phyloP scores from a whole-genome alignment of 2,888 invertebrate species.

The Macroteleia sp. region DNA sequence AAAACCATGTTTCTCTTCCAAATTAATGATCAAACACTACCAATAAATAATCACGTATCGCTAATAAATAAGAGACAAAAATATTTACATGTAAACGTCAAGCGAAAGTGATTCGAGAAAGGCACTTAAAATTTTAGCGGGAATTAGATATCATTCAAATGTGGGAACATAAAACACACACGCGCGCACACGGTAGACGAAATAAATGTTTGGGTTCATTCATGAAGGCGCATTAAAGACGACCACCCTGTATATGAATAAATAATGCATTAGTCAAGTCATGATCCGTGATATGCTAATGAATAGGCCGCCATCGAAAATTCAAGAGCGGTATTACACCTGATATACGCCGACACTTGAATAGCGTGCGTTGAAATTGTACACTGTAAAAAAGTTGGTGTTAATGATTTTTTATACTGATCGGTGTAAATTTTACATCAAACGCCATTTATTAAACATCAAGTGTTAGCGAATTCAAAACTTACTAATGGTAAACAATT shows the following conservation, averaged over 20 bases:
- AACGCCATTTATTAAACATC: not conserved
- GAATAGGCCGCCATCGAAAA: constrained; percentile 51
- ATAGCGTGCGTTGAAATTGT: constrained; percentile 18
- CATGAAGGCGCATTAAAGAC: constrained; percentile 38
- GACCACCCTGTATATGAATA: constrained; percentile 59
- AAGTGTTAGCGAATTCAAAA: not conserved
- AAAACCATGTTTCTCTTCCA: not conserved
- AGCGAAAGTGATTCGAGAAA: constrained; percentile 47
- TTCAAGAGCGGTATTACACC: constrained; percentile 55
- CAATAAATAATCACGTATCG: constrained; percentile 31
- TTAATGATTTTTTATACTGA: not conserved
- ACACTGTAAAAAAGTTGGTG: constrained; percentile 8
- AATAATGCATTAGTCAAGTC: constrained; percentile 60
- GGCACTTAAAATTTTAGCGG: constrained; percentile 48
- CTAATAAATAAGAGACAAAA: constrained; percentile 34
- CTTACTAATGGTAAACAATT: not conserved
- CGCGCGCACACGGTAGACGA: constrained; percentile 16
- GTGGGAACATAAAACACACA: constrained; percentile 32
- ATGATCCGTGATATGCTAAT: constrained; percentile 58
- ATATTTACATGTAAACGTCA: constrained; percentile 44
- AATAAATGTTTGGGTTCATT: constrained; percentile 40
- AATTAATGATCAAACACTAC: constrained; percentile 17
- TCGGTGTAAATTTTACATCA: not conserved
- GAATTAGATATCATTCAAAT: constrained; percentile 55
- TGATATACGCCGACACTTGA: constrained; percentile 43